Percentiles rank a stretch among this genome's conserved stretches.
Evolutionary conservation across 1,140 invertebrate genomes (phyloP).

Genomic region (Sogatella furcifera): DNA sequence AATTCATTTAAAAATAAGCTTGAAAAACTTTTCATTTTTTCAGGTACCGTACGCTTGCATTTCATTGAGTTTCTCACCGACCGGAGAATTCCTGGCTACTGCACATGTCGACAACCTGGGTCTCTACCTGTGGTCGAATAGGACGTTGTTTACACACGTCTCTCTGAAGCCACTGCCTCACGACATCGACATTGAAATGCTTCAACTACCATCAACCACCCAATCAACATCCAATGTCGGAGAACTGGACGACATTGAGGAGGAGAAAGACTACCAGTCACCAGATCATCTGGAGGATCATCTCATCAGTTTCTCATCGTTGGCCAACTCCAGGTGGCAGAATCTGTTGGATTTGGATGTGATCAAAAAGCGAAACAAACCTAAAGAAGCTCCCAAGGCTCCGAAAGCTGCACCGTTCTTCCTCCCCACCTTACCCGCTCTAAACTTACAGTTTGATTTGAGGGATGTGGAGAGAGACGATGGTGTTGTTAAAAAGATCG

Average conservation of each 20-base stretch:
- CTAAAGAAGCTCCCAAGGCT: constrained; percentile 66
- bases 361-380: constrained; percentile 86
- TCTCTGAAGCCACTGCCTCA: constrained; percentile 60
- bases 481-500: constrained; percentile 23
- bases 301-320: constrained; percentile 74
- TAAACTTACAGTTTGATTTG: constrained; percentile 73
- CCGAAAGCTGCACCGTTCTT: constrained; percentile 90
- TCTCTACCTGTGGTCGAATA: constrained; percentile 90
- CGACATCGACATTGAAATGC: constrained; percentile 42
- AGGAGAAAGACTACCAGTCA: constrained; percentile 55
- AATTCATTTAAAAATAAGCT: no score
- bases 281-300: constrained; percentile 70
- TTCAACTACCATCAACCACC: constrained; percentile 43
- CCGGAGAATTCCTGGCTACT: constrained; percentile 81
- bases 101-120: constrained; percentile 80
- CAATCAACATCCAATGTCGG: constrained; percentile 22
- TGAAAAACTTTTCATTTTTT: neutral
- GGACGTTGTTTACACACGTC: constrained; percentile 68
- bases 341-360: constrained; percentile 85
- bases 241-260: constrained; percentile 36
- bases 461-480: constrained; percentile 31
- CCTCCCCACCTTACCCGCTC: constrained; percentile 75
- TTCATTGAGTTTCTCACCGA: constrained; percentile 81
- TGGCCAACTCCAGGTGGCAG: constrained; percentile 84
- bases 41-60: constrained; percentile 60